Evolutionary conservation across 1,140 invertebrate species (phyloP).

Genomic region (Zaprionus tsacasi): DNA sequence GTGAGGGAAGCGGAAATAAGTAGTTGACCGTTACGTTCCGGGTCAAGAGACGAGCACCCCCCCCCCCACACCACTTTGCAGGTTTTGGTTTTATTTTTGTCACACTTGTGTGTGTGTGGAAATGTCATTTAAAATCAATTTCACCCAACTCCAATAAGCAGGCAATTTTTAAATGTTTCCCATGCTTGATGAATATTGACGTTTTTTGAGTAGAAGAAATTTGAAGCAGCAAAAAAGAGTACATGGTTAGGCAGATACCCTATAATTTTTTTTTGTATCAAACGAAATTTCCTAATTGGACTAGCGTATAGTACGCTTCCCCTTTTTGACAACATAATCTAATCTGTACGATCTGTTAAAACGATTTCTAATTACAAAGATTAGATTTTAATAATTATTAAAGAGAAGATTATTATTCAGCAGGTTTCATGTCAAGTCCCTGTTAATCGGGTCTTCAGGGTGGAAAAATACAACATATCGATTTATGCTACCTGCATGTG

Average conservation of each 20-base stretch:
- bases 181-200: neutral
- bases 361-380: too few species aligned
- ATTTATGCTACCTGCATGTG: too few species aligned
- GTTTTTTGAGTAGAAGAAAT: neutral
- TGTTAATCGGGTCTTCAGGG: too few species aligned
- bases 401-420: too few species aligned
- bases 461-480: too few species aligned
- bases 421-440: too few species aligned
- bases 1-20: slow-evolving; percentile 38
- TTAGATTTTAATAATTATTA: too few species aligned
- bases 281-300: too few species aligned
- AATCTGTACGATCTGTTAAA: too few species aligned
- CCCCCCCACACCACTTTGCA: neutral
- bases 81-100: slow-evolving; percentile 24
- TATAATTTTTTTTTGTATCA: too few species aligned
- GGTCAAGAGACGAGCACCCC: neutral
- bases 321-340: too few species aligned
- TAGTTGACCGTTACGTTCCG: slow-evolving; percentile 32
- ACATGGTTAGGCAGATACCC: neutral
- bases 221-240: neutral
- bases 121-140: slow-evolving; percentile 19
- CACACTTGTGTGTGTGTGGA: slow-evolving; percentile 10
- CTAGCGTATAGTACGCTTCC: too few species aligned
- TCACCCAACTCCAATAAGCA: neutral
- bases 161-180: neutral